phyloP scores from a whole-genome alignment of 2,113 vertebrate genomes.

The Notothenia coriiceps region DNA sequence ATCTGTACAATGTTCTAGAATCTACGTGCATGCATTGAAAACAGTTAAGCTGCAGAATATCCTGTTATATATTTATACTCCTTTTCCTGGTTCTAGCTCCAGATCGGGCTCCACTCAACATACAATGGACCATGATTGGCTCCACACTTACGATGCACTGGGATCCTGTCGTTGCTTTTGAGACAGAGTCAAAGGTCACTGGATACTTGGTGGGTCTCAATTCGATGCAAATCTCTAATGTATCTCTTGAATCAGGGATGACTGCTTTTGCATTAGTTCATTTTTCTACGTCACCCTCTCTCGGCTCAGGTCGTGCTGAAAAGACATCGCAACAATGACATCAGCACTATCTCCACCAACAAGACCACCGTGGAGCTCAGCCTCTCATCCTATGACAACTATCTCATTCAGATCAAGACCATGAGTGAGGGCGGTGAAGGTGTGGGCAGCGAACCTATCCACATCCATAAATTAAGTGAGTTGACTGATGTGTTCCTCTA shows the following conservation, averaged over 20 bases:
- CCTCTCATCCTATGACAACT: constrained; percentile 89
- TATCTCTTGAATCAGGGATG: constrained; percentile 24
- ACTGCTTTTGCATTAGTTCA: background rate
- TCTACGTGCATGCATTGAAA: background rate
- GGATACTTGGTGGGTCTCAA: constrained; percentile 91
- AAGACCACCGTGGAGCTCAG: constrained; percentile 87
- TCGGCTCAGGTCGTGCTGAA: constrained; percentile 89
- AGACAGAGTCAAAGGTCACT: constrained; percentile 93
- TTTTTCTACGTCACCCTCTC: background rate
- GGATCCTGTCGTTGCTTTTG: constrained; percentile 93
- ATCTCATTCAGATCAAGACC: constrained; percentile 91
- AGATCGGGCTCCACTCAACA: constrained; percentile 91
- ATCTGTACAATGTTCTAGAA: background rate
- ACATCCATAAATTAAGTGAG: constrained; percentile 91
- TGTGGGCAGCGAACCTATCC: constrained; percentile 90
- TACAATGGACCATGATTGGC: constrained; percentile 93
- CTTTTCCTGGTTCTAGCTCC: constrained; percentile 84
- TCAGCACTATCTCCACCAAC: constrained; percentile 85
- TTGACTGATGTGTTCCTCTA: background rate
- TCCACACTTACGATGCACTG: constrained; percentile 91
- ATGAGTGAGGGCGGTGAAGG: constrained; percentile 91
- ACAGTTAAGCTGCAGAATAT: background rate
- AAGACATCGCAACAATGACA: constrained; percentile 83
- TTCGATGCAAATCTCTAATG: constrained; percentile 11
- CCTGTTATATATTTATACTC: background rate